Evolutionary conservation across 2,888 invertebrate genomes (phyloP).

Genomic region (Trissoscelio sp.): DNA sequence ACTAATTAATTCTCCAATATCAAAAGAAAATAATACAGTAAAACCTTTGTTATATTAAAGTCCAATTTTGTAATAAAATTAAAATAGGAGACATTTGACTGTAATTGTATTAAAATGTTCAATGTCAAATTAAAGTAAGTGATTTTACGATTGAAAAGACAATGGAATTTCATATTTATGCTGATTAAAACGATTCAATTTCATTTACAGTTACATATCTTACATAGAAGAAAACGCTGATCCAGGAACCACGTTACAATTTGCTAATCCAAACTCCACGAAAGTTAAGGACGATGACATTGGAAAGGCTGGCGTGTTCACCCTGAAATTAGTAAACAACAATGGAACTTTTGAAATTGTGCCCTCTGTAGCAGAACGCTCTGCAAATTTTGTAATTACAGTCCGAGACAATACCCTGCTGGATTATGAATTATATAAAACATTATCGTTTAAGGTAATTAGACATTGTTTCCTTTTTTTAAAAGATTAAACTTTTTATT

Average conservation of each 20-base stretch:
- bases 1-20: not conserved
- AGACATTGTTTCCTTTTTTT: no score
- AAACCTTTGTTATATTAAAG: no score
- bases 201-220: constrained; percentile 87
- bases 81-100: no score
- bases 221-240: constrained; percentile 92
- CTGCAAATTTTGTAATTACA: constrained; percentile 91
- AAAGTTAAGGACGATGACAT: constrained; percentile 91
- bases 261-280: constrained; percentile 89
- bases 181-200: no score
- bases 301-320: constrained; percentile 93
- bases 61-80: constrained; percentile 2
- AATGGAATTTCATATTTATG: no score
- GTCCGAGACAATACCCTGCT: constrained; percentile 92
- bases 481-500: not conserved
- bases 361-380: constrained; percentile 92
- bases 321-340: constrained; percentile 90
- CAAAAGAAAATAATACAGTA: no score
- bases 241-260: constrained; percentile 90
- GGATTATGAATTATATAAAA: constrained; percentile 92
- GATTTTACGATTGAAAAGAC: no score
- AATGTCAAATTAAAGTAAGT: no score
- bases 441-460: constrained; percentile 89
- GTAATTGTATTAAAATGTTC: no score
- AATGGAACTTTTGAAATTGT: constrained; percentile 95